A percentile compares a stretch with the other conserved stretches of the same genome.
phyloP scores from a whole-genome alignment of 1,140 invertebrate genomes.

The Mylabris phalerata region DNA sequence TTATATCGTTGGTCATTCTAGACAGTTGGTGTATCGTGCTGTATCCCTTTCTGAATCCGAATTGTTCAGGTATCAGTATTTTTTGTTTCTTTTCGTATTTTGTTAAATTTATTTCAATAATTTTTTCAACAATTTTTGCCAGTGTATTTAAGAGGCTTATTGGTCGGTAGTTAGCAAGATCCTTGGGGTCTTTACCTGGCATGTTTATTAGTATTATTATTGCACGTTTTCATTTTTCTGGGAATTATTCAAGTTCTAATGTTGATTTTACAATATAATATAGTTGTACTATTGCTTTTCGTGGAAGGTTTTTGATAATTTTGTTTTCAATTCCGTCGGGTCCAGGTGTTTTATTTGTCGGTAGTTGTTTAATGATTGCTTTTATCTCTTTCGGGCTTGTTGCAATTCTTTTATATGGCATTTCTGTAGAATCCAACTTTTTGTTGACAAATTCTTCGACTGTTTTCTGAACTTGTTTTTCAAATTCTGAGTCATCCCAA shows the following conservation, averaged over 20 bases:
- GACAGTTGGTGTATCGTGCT: not conserved
- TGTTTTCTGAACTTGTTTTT: too few relatives aligned
- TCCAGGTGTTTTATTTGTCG: slow-evolving; percentile 3
- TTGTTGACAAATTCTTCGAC: too few relatives aligned
- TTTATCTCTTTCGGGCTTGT: not conserved
- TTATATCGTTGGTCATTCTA: not conserved
- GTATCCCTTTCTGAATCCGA: not conserved
- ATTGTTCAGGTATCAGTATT: not conserved
- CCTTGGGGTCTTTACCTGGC: slow-evolving; percentile 18
- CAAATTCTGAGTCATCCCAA: too few relatives aligned
- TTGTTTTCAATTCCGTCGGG: slow-evolving; percentile 3
- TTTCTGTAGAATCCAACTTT: too few relatives aligned
- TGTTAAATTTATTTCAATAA: not conserved
- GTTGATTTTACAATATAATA: slow-evolving; percentile 16
- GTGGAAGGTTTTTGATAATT: slow-evolving; percentile 18
- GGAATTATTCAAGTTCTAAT: slow-evolving; percentile 19
- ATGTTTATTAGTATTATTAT: slow-evolving; percentile 21
- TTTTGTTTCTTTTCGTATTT: not conserved
- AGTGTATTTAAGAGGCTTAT: slow-evolving; percentile 27
- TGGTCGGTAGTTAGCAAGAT: slow-evolving; percentile 32
- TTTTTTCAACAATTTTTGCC: not conserved
- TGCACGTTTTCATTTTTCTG: slow-evolving; percentile 22
- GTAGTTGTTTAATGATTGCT: not conserved
- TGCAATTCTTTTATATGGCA: not conserved
- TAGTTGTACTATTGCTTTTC: slow-evolving; percentile 12